Conservation (phyloP, 2,113 vertebrate species). For the Ranitomeya variabilis region DNA sequence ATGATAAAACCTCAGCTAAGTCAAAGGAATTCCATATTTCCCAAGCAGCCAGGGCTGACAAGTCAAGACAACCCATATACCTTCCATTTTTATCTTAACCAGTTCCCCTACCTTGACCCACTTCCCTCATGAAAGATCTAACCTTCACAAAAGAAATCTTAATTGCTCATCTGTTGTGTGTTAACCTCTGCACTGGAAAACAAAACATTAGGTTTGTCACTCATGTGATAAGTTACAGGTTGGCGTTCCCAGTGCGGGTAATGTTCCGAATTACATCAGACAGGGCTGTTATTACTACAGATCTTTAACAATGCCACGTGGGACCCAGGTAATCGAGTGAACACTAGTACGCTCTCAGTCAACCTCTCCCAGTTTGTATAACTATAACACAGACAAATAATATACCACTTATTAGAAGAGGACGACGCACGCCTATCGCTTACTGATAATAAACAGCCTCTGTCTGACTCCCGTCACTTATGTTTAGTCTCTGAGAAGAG, state of each 20-base stretch:
- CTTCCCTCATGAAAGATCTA: conserved; percentile 48
- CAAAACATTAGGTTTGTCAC: conserved; percentile 71
- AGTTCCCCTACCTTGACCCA: conserved; percentile 12
- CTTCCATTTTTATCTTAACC: conserved; percentile 6
- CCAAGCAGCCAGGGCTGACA: background rate
- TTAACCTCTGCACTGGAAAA: conserved; percentile 74
- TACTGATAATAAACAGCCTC: conserved; percentile 48
- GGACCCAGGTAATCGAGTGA: conserved; percentile 48
- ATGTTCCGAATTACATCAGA: conserved; percentile 62
- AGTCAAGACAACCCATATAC: background rate
- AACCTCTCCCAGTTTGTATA: background rate
- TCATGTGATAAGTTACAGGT: conserved; percentile 54
- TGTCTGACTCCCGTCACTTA: background rate
- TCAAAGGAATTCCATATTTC: conserved; percentile 22
- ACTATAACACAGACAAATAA: conserved; percentile 37
- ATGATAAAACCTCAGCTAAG: conserved; percentile 1
- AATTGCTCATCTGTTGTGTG: conserved; percentile 68
- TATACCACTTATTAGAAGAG: conserved; percentile 21
- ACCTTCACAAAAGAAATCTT: conserved; percentile 51
- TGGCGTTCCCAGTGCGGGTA: conserved; percentile 42
- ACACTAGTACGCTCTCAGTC: conserved; percentile 1
- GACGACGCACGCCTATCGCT: conserved; percentile 1
- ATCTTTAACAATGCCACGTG: conserved; percentile 56
- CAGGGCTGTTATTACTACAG: conserved; percentile 46
- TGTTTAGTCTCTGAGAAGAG: conserved; percentile 42